Evolutionary conservation across 2,113 vertebrate genomes (phyloP), one percentile per base, ranked within the genome.

Genomic region (Phocoena phocoena): DNA sequence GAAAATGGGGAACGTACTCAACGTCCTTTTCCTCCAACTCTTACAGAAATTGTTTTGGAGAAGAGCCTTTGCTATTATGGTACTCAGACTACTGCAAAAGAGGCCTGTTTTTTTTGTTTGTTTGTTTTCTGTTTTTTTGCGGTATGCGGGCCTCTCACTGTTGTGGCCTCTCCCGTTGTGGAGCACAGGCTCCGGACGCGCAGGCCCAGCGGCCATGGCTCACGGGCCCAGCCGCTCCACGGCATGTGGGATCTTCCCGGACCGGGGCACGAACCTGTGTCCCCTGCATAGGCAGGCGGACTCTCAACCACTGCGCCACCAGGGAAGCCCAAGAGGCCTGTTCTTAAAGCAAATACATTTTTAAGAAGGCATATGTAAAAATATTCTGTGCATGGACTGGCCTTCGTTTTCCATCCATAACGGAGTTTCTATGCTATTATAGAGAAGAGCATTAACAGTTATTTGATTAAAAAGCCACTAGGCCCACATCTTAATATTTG

Each of bases 401-500:
- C 68, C 50, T 86, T 96, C 84, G 20, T 71, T 92, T 84, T 76
- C 71, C 50, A 91, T 74, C 50, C 79, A 1, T 36, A 82, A 20
- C 33, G 0, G 53, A 31, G 14, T 84, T 88, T 94, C 55, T 77
- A 5, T 92, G 60, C 25, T 77, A 3, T 70, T 96, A 38, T 23
- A 38, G 33, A 83, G 84, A 97, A 93, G 26, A 79, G 11, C 60
- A 85, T 85, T 95, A 79, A 71, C 50, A 84, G 86, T 89, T 71
- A 95, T 85, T 81, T 93, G 36, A 90, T 93, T 92, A 96, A 89
- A 95, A 95, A 76, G 62, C 36, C 80, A 71, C 53, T 44, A 71
- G 68, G 6, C 83, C 47, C 11, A 0, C 80, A 68, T 89, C 73
- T 95, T 95, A 68, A n/a, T 88, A 79, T 91, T 80, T 88, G 87